Percentiles rank a stretch among this genome's conserved stretches.
phyloP scores from a whole-genome alignment of 2,888 invertebrate species.

The Tetragonisca angustula region DNA sequence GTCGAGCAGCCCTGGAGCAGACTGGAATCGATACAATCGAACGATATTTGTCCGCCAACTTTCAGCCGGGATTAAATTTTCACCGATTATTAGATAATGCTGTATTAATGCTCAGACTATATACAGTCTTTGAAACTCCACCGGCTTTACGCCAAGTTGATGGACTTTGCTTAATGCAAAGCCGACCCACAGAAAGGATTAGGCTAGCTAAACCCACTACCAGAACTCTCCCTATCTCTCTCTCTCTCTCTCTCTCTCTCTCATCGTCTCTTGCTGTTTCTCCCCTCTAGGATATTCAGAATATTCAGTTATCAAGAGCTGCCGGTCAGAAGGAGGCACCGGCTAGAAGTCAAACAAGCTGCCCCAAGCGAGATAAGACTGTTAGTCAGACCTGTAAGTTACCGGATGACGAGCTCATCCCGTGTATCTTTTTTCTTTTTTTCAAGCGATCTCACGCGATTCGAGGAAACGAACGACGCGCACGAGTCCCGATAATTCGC shows the following conservation, averaged over 20 bases:
- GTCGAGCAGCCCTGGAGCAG: too few relatives aligned
- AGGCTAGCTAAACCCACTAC: constrained; percentile 74
- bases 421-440: background rate
- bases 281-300: constrained; percentile 63
- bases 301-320: constrained; percentile 81
- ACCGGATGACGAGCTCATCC: constrained; percentile 62
- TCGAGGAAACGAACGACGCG: background rate
- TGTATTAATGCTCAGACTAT: constrained; percentile 28
- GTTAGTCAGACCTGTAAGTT: constrained; percentile 58
- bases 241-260: constrained; percentile 21
- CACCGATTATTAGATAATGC: constrained; percentile 28
- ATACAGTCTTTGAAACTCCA: constrained; percentile 50
- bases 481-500: too few relatives aligned
- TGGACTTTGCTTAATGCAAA: constrained; percentile 74
- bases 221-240: constrained; percentile 49
- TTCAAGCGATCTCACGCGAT: background rate
- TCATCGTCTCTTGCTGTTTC: constrained; percentile 4
- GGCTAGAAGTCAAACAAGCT: constrained; percentile 82
- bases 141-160: constrained; percentile 58
- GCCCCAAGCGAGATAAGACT: constrained; percentile 78
- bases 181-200: constrained; percentile 79
- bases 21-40: background rate
- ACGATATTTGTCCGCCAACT: background rate
- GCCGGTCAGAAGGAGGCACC: constrained; percentile 80
- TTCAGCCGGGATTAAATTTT: constrained; percentile 16